A percentile compares a stretch with the other conserved stretches of the same genome.
Conservation (phyloP, 2,797 vertebrate genomes). For the Sciurus vulgaris region DNA sequence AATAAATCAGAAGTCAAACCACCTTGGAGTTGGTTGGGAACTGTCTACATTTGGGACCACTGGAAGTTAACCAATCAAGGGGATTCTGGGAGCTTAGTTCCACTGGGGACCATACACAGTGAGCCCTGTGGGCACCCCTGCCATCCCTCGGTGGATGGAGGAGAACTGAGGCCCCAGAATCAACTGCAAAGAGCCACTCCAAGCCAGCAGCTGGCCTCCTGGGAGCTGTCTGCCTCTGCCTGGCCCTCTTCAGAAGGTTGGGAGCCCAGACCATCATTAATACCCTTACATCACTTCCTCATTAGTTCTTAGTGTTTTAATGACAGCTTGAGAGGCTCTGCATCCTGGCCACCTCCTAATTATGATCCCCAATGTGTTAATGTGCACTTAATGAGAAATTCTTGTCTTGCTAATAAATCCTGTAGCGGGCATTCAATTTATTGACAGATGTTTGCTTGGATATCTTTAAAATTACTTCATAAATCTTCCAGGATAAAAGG, state of each 20-base stretch:
- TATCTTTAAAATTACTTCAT: slow-evolving; percentile 95
- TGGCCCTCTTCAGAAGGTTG: slow-evolving; percentile 67
- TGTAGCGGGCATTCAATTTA: slow-evolving; percentile 93
- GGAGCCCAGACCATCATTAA: slow-evolving; percentile 87
- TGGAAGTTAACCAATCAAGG: fast-evolving
- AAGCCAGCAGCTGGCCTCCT: background rate
- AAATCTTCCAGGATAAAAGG: slow-evolving; percentile 93
- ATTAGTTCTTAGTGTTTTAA: slow-evolving; percentile 92
- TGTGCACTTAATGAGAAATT: slow-evolving; percentile 94
- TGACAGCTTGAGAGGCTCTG: slow-evolving; percentile 90
- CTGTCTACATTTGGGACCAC: too few relatives aligned
- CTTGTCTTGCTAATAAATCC: slow-evolving; percentile 94
- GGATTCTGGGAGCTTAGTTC: background rate
- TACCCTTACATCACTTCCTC: slow-evolving; percentile 90
- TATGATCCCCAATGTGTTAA: slow-evolving; percentile 92
- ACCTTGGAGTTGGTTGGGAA: background rate
- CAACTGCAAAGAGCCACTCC: background rate
- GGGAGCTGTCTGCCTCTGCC: background rate
- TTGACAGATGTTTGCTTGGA: slow-evolving; percentile 94
- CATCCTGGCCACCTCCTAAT: slow-evolving; percentile 90
- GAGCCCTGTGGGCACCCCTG: fast-evolving
- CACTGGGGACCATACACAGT: fast-evolving
- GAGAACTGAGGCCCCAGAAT: background rate
- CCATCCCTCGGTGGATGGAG: fast-evolving
- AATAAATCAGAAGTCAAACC: background rate